Conservation (phyloP, 2,888 invertebrate genomes). For the Celastrina argiolus region DNA sequence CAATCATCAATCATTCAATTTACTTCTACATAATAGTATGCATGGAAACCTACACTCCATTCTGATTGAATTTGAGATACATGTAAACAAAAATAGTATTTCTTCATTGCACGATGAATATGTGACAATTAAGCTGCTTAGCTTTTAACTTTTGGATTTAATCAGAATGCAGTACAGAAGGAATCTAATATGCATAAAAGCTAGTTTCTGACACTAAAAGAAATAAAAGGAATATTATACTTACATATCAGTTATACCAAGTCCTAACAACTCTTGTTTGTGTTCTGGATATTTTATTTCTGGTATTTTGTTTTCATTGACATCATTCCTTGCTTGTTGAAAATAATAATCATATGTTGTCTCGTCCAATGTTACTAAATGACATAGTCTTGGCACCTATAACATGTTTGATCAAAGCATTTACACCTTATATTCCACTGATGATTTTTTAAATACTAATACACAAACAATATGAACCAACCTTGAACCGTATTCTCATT, state of each 20-base stretch:
- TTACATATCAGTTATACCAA: constrained; percentile 93
- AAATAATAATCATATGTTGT: constrained; percentile 91
- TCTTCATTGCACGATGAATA: too few relatives aligned
- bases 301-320: constrained; percentile 86
- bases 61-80: too few relatives aligned
- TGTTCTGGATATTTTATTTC: constrained; percentile 88
- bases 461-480: neutral
- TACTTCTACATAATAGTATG: neutral
- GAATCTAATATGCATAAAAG: too few relatives aligned
- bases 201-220: neutral
- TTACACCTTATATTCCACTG: constrained; percentile 5
- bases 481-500: constrained; percentile 89
- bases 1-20: neutral
- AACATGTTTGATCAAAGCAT: constrained; percentile 19
- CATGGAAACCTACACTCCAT: too few relatives aligned
- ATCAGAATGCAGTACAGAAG: too few relatives aligned
- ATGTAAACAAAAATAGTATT: too few relatives aligned
- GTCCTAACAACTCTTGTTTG: constrained; percentile 86
- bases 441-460: neutral
- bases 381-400: constrained; percentile 78
- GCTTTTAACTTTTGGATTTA: too few relatives aligned
- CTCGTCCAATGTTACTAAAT: constrained; percentile 82
- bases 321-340: constrained; percentile 89
- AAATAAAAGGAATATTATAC: constrained; percentile 36
- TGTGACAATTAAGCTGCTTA: too few relatives aligned